phyloP scores from a whole-genome alignment of 2,113 vertebrate genomes.

The Heterotis niloticus region DNA sequence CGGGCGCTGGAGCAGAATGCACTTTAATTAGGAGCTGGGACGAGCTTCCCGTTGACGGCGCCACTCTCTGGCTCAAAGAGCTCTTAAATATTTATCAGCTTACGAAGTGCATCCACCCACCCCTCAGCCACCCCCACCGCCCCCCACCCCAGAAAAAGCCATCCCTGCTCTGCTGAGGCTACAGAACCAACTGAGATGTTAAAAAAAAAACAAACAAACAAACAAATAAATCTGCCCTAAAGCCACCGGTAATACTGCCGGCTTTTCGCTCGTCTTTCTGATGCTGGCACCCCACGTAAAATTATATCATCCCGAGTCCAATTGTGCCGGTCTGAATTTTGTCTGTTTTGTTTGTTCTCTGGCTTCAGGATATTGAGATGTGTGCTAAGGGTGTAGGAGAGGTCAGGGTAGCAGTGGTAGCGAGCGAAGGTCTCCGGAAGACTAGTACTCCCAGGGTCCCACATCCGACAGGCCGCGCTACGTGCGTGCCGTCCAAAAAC shows the following conservation, averaged over 20 bases:
- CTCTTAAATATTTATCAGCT: slow-evolving; percentile 49
- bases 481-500: too few relatives aligned
- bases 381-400: not conserved
- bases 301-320: not conserved
- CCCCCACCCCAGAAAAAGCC: slow-evolving; percentile 25
- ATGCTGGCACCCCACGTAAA: not conserved
- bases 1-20: slow-evolving; percentile 47
- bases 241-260: slow-evolving; percentile 30
- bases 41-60: slow-evolving; percentile 33
- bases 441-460: not conserved
- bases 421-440: not conserved
- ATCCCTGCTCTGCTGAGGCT: slow-evolving; percentile 17
- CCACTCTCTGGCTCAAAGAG: slow-evolving; percentile 38
- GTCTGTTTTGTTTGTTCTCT: not conserved
- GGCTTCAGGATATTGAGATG: not conserved
- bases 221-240: slow-evolving; percentile 18
- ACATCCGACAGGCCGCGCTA: too few relatives aligned
- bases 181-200: not conserved
- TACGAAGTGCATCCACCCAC: slow-evolving; percentile 38
- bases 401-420: not conserved
- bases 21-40: slow-evolving; percentile 47
- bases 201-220: not conserved
- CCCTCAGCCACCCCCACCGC: slow-evolving; percentile 25
- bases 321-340: not conserved
- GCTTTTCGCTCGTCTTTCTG: slow-evolving; percentile 12